Evolutionary conservation across 2,113 vertebrate species (phyloP).

Genomic region (Catharus bicknelli): DNA sequence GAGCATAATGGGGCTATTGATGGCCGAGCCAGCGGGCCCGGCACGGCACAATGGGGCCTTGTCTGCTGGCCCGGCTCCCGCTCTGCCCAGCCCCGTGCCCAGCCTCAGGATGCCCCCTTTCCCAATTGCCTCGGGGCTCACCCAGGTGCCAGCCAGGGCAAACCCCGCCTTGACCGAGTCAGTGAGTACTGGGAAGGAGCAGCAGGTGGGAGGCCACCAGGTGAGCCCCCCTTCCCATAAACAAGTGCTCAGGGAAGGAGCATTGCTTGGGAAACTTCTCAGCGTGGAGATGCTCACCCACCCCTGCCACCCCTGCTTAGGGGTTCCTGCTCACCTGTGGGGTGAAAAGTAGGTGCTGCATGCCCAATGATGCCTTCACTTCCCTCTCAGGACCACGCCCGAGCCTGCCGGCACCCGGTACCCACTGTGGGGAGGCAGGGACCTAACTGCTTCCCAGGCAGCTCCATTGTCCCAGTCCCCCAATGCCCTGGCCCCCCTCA

Average conservation of each 20-base stretch:
- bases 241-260: not conserved
- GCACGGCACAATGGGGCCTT: constrained; percentile 49
- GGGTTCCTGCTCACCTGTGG: not conserved
- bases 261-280: not conserved
- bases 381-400: rapidly evolving
- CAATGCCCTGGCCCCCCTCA: rapidly evolving
- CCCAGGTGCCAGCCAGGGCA: not conserved
- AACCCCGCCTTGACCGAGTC: not conserved
- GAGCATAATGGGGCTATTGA: constrained; percentile 55
- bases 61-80: not conserved
- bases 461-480: rapidly evolving
- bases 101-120: not conserved
- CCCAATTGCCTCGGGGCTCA: rapidly evolving
- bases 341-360: rapidly evolving
- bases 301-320: not conserved
- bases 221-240: not conserved
- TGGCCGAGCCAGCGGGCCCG: not conserved
- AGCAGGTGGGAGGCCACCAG: not conserved
- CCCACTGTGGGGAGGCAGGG: not conserved
- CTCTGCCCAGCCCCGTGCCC: constrained; percentile 4
- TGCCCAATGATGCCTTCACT: rapidly evolving
- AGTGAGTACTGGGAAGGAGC: rapidly evolving
- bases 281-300: rapidly evolving
- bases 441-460: not conserved
- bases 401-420: rapidly evolving